Evolutionary conservation across 2,797 vertebrate genomes (phyloP), one percentile per base, ranked within the genome.

Genomic region (Hephaestus fuliginosus): DNA sequence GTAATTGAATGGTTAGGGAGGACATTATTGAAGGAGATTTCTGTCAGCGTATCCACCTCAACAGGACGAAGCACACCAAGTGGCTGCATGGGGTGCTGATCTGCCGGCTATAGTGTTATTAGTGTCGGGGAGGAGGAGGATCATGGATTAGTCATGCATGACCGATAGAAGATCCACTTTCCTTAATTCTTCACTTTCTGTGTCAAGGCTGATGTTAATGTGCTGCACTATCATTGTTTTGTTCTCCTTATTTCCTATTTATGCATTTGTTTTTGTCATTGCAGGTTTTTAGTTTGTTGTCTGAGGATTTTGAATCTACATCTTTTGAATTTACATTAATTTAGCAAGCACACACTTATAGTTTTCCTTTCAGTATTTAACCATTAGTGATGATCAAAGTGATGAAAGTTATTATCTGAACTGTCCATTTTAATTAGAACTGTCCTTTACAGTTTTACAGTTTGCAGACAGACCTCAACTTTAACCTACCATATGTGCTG

Each of bases 1-100:
- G 88, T 93, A 95, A 95, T 94, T 94, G 94, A 95, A 95, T 86
- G 93, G 89, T 93, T 93, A 90, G 89, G 85, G 74, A 91, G 88
- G 88, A 93, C 88, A 89, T 92, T 93, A 92, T 88, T 86, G 90
- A 90, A 85, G 88, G 86, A 91, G 86, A 92, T 90, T 87, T 92
- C 80, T 86, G 89, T 90, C 87, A 88, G 85, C 70, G 60, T 80
- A 79, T 90, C 91, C 78, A 74, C 82, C 86, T 78, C 56, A 76
- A 51, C 83, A 65, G 60, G 63, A 76, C 15, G 15, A 43, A 62
- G 44, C 74, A 60, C 3, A 41, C 69, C 74, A 57, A 89, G 83
- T 74, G 84, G 82, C 78, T 78, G 84, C 41, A 70, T 41, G 71
- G 43, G 46, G 69, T 80, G 83, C 74, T 80, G 87, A 85, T 86